These are phyloP conservation scores for Cyclura pinguis DNA, from an alignment of 2,797 vertebrate species.

Conservation along the genomic window DNA sequence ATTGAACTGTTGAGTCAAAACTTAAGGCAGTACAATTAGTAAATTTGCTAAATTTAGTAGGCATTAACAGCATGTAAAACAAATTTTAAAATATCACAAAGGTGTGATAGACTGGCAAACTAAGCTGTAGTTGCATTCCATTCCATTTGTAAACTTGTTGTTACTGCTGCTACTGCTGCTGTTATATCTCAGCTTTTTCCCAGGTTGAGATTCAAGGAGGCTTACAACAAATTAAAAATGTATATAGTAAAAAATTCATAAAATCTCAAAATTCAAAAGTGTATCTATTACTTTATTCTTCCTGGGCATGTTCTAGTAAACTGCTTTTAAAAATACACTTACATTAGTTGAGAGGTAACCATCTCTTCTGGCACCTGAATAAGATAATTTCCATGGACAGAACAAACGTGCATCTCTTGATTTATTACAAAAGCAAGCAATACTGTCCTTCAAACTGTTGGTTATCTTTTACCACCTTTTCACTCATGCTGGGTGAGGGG, in stretches of 20 bases:
- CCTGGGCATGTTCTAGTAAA: neutral
- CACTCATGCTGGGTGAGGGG: neutral
- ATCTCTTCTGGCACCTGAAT: neutral
- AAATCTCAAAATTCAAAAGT: no score
- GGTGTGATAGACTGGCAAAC: neutral
- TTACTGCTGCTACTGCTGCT: no score
- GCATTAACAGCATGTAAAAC: neutral
- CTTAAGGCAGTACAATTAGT: neutral
- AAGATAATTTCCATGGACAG: neutral
- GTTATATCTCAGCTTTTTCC: no score
- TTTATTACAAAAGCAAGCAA: neutral
- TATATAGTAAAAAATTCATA: no score
- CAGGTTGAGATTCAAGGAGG: no score
- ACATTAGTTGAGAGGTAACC: no score
- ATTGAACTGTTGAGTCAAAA: neutral
- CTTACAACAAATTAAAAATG: no score
- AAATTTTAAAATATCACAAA: neutral
- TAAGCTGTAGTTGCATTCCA: neutral
- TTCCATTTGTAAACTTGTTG: neutral
- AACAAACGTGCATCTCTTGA: neutral
- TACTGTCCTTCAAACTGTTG: neutral
- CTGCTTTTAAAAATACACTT: neutral
- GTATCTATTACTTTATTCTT: neutral
- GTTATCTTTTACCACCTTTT: neutral
- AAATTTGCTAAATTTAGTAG: slow-evolving; percentile 21